These are phyloP conservation scores for Triplophysa siluroides DNA, from an alignment of 2,113 vertebrate genomes.

Conservation along the genomic window DNA sequence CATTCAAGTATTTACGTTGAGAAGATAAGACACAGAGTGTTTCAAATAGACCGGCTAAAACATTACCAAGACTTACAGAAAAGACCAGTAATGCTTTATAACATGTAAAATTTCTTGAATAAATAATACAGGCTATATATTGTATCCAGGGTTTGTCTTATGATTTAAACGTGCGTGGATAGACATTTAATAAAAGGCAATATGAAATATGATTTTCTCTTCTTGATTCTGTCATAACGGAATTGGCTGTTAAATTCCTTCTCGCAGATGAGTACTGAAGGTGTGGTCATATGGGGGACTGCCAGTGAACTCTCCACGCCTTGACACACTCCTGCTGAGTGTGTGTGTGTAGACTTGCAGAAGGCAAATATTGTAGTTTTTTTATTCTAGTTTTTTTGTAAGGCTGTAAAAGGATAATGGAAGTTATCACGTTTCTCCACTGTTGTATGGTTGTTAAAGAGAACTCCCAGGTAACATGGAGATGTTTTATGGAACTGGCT, in stretches of 20 bases:
- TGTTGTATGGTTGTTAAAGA: not conserved
- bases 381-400: not conserved
- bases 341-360: slow-evolving; percentile 1
- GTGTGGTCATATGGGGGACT: slow-evolving; percentile 24
- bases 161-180: not conserved
- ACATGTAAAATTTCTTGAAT: too few relatives aligned
- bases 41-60: not conserved
- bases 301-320: slow-evolving; percentile 11
- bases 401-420: too few relatives aligned
- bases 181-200: not conserved
- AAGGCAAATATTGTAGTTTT: not conserved
- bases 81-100: not conserved
- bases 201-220: not conserved
- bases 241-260: slow-evolving; percentile 32
- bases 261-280: slow-evolving; percentile 15
- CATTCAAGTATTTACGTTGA: too few relatives aligned
- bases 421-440: not conserved
- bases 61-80: not conserved
- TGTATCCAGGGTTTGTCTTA: too few relatives aligned
- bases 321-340: not conserved
- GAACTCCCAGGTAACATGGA: not conserved
- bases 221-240: not conserved
- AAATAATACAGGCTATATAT: too few relatives aligned
- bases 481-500: not conserved
- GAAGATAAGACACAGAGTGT: not conserved